These are phyloP conservation scores for Verasper variegatus DNA, from an alignment of 2,113 vertebrate species.

Conservation along the genomic window DNA sequence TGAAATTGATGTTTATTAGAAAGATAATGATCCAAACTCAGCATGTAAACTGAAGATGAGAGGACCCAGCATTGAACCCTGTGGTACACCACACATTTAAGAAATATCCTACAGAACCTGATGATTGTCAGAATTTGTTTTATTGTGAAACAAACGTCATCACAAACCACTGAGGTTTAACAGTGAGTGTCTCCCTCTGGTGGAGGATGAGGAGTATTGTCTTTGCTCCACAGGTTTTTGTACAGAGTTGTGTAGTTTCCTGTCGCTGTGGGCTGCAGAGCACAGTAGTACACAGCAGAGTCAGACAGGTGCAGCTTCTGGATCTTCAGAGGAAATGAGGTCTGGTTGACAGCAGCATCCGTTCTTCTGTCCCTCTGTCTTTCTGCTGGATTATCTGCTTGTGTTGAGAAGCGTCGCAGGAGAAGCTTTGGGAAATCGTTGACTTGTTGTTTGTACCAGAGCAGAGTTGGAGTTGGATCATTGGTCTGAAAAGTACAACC, in stretches of 20 bases:
- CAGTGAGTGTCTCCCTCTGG: slow-evolving; percentile 2
- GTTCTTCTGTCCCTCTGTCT: no score
- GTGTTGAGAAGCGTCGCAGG: not conserved
- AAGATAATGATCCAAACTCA: no score
- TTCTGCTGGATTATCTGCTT: no score
- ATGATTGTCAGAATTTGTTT: no score
- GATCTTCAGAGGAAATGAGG: slow-evolving; percentile 35
- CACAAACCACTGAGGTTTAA: no score
- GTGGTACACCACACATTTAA: no score
- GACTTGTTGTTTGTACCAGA: slow-evolving; percentile 35
- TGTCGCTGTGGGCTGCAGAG: slow-evolving; percentile 43
- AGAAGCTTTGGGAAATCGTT: not conserved
- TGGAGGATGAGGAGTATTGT: not conserved
- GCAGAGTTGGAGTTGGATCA: not conserved
- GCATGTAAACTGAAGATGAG: no score
- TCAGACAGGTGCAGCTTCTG: slow-evolving; percentile 12
- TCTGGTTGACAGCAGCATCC: no score
- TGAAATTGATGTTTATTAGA: no score
- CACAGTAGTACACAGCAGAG: slow-evolving; percentile 18
- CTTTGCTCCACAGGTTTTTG: slow-evolving; percentile 31
- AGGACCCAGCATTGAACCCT: no score
- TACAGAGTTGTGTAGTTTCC: slow-evolving; percentile 37
- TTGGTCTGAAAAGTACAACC: not conserved
- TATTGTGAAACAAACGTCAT: no score
- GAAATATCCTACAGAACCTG: no score